These are phyloP conservation scores for Dromiciops gliroides DNA, from an alignment of 2,113 vertebrate genomes.

Conservation along the genomic window DNA sequence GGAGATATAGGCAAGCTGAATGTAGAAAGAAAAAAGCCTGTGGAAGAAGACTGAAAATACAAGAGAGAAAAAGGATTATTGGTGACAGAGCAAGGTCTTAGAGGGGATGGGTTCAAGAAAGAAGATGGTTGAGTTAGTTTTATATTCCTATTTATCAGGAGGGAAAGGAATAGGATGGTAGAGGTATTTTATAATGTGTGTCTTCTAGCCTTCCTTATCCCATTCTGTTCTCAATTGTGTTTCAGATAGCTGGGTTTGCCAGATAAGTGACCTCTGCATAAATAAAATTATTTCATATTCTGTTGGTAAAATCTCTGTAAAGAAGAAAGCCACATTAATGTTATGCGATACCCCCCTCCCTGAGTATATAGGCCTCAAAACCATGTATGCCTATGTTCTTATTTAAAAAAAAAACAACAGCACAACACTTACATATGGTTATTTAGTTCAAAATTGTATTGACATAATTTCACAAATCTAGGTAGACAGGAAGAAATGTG, in stretches of 20 bases:
- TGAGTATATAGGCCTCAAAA: neutral
- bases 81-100: neutral
- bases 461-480: neutral
- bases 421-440: neutral
- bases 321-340: neutral
- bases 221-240: neutral
- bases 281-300: neutral
- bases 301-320: neutral
- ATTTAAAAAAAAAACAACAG: neutral
- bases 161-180: neutral
- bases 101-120: neutral
- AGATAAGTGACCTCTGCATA: neutral
- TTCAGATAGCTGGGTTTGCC: neutral
- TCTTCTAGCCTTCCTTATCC: neutral
- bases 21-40: neutral
- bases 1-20: neutral
- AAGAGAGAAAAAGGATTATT: neutral
- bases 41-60: neutral
- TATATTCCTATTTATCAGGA: neutral
- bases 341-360: neutral
- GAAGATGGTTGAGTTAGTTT: neutral
- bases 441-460: neutral
- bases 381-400: neutral
- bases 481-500: neutral
- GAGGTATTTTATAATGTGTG: neutral